Conservation (phyloP, 1,140 invertebrate species). For the Orussus abietinus region DNA sequence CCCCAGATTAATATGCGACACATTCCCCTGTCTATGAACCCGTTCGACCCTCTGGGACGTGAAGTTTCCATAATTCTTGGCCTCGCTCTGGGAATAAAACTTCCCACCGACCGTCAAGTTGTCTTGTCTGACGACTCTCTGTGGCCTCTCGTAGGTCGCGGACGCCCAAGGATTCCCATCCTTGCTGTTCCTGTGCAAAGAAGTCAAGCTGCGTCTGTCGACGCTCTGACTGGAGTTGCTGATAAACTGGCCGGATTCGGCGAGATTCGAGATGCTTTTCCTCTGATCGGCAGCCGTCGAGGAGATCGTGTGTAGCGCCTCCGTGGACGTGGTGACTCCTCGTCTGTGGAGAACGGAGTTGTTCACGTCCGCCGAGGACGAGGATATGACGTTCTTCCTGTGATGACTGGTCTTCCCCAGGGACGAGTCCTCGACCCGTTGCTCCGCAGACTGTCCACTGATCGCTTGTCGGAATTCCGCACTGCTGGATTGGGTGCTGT, state of each 20-base stretch:
- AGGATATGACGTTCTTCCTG: constrained; percentile 67
- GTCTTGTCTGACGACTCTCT: constrained; percentile 58
- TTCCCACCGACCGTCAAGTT: constrained; percentile 67
- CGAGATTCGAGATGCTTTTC: constrained; percentile 73
- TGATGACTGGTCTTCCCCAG: constrained; percentile 55
- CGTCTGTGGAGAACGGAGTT: constrained; percentile 76
- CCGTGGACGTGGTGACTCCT: constrained; percentile 57
- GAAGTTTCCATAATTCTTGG: constrained; percentile 66
- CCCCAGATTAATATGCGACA: constrained; percentile 69
- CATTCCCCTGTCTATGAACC: constrained; percentile 60
- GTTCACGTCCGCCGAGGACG: constrained; percentile 64
- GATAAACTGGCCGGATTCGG: constrained; percentile 66
- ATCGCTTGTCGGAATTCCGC: constrained; percentile 30
- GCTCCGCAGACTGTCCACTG: constrained; percentile 8
- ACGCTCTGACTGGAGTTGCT: constrained; percentile 61
- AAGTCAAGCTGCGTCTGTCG: constrained; percentile 72
- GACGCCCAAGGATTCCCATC: constrained; percentile 49
- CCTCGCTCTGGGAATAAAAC: constrained; percentile 66
- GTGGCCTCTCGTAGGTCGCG: constrained; percentile 52
- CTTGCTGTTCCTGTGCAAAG: constrained; percentile 64
- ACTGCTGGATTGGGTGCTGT: constrained; percentile 25
- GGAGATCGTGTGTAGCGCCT: constrained; percentile 66
- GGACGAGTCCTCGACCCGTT: constrained; percentile 20
- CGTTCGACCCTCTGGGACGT: constrained; percentile 53
- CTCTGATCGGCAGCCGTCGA: constrained; percentile 72